Conservation (phyloP, 2,113 vertebrate species). For the Blennius ocellaris region DNA sequence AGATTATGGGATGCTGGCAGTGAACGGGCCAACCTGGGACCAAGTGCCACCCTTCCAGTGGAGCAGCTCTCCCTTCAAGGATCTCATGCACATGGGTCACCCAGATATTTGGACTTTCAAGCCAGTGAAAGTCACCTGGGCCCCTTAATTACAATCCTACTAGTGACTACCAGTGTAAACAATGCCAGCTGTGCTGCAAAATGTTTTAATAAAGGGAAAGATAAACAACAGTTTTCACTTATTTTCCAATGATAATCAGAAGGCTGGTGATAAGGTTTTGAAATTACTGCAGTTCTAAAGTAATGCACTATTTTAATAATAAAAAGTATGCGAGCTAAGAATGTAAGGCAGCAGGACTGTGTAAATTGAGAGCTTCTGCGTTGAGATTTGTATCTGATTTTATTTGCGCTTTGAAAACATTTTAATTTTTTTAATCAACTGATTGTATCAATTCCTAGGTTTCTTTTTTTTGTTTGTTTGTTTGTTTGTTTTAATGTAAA, state of each 20-base stretch:
- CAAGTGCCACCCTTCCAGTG: slow-evolving; percentile 92
- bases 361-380: slow-evolving; percentile 4
- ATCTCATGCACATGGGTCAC: slow-evolving; percentile 91
- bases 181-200: background rate
- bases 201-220: slow-evolving; percentile 55
- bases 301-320: slow-evolving; percentile 17
- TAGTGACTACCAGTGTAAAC: background rate
- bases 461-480: too few species aligned
- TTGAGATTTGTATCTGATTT: background rate
- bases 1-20: slow-evolving; percentile 84
- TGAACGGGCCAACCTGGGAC: slow-evolving; percentile 91
- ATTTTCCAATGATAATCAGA: slow-evolving; percentile 1
- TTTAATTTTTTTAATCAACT: slow-evolving; percentile 5
- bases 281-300: background rate
- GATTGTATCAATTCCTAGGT: background rate
- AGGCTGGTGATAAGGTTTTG: background rate
- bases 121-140: slow-evolving; percentile 87
- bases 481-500: too few species aligned
- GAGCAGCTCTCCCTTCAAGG: slow-evolving; percentile 89
- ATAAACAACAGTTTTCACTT: background rate
- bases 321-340: background rate
- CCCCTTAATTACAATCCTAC: slow-evolving; percentile 63
- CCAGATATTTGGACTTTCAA: slow-evolving; percentile 92
- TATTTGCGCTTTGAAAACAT: background rate
- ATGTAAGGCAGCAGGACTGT: background rate